Base-by-base conservation (phyloP, 1,140 invertebrate genomes). In the Euwallacea fornicatus region DNA sequence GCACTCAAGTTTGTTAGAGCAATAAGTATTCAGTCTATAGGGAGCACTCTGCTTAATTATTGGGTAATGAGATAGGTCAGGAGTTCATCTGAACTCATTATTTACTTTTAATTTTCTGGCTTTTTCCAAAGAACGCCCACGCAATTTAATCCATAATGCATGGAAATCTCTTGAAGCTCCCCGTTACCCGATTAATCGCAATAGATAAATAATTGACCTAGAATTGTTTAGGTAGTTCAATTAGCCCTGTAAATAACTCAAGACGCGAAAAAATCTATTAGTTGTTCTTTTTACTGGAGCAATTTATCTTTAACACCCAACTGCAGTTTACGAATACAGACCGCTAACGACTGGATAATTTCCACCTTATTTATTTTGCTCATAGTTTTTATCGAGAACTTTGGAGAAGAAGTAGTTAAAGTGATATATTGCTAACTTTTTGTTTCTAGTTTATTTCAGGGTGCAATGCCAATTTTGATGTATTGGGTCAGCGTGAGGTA, bases 271-370 rank as follows among this genome's bases (percentile, higher is more conserved):
- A 50, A 50, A 10, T 13, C 46, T 50, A 50, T 50, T 50, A 50
- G 46, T 21, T 56, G 54, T 56, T 56, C 54, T 21, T 15, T n/a
- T 56, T 15, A 21, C 10, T 11, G 13, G 42, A 16, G 43, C 21
- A 44, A 62, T 62, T 62, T 62, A 47, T 62, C 43, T 62, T 62
- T 16, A 42, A 62, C 15, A 62, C 60, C 42, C 42, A 62, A 62
- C 42, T 44, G 15, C 15, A 62, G 43, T 16, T 33, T 46, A 43
- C n/a, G 13, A 46, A 62, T 46, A 41, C 33, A 62, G 33, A 62
- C 43, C 42, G 60, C 43, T 62, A 62, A 62, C 43, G 60, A 62
- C 60, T 62, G 42, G 42, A 62, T 62, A 21, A 46, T 62, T 62
- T 62, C 60, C 43, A 62, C 60, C 60, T 62, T 62, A 7, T 47